These are phyloP conservation scores for Prenolepis imparis DNA, from an alignment of 2,888 invertebrate genomes.

Conservation along the genomic window DNA sequence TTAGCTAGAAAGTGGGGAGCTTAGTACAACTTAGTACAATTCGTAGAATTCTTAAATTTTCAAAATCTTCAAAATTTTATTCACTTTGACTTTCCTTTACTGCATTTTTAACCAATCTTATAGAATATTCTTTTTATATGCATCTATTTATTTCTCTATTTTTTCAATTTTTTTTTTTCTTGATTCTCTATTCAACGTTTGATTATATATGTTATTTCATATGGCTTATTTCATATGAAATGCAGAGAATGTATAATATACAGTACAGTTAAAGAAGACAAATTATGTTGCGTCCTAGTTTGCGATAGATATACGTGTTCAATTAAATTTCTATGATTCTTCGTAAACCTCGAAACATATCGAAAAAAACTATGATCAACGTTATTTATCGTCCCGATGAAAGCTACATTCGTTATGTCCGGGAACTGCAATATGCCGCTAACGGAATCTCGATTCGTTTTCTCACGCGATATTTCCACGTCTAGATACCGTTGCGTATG, in stretches of 20 bases:
- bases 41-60: neutral
- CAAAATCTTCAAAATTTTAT: neutral
- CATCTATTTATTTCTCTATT: neutral
- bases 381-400: slow-evolving; percentile 32
- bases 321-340: neutral
- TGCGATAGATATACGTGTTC: slow-evolving; percentile 6
- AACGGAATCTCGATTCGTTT: slow-evolving; percentile 45
- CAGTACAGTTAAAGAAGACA: neutral
- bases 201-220: too few species aligned
- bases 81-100: neutral
- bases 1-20: neutral
- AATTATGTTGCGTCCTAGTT: neutral
- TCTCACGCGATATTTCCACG: slow-evolving; percentile 54
- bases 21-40: neutral
- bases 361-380: slow-evolving; percentile 15
- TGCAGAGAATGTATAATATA: neutral
- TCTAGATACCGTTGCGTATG: slow-evolving; percentile 53
- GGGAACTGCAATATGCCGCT: slow-evolving; percentile 20
- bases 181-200: neutral
- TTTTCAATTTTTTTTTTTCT: neutral
- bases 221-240: neutral
- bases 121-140: neutral
- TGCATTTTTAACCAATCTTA: neutral
- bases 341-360: slow-evolving; percentile 10
- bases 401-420: slow-evolving; percentile 10